Evolutionary conservation across 2,888 invertebrate species (phyloP).

Genomic region (Neoscelio sp.): DNA sequence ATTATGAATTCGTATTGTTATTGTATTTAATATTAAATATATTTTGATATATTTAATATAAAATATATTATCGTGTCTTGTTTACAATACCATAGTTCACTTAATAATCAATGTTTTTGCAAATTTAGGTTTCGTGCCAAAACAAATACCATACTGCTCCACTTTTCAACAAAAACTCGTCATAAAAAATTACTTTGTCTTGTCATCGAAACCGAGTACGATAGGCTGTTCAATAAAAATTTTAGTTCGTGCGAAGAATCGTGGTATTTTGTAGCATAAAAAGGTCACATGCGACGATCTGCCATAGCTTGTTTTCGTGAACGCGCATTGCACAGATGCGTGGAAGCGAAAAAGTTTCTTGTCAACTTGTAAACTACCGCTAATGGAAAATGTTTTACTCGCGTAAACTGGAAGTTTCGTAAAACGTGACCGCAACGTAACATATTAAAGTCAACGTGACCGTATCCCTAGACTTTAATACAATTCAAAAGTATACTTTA

Average conservation of each 20-base stretch:
- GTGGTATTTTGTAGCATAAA: slow-evolving; percentile 38
- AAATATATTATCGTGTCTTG: too few species aligned
- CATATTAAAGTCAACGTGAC: slow-evolving; percentile 55
- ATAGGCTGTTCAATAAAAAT: slow-evolving; percentile 39
- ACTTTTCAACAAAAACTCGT: slow-evolving; percentile 9
- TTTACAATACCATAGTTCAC: too few species aligned
- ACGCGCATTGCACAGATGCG: slow-evolving; percentile 59
- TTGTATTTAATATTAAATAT: too few species aligned
- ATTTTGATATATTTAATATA: too few species aligned
- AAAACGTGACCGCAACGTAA: slow-evolving; percentile 53
- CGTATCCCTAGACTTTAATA: slow-evolving; percentile 37
- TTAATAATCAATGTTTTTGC: too few species aligned
- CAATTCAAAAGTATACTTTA: slow-evolving; percentile 29
- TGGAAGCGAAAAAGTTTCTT: slow-evolving; percentile 68
- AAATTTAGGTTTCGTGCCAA: too few species aligned
- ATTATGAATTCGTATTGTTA: too few species aligned
- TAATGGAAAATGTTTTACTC: slow-evolving; percentile 69
- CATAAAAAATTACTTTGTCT: slow-evolving; percentile 35
- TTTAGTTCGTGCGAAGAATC: slow-evolving; percentile 29
- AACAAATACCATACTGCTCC: not conserved
- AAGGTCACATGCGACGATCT: slow-evolving; percentile 43
- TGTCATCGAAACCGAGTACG: slow-evolving; percentile 24
- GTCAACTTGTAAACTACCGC: slow-evolving; percentile 67
- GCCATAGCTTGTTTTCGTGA: slow-evolving; percentile 53
- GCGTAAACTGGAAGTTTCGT: slow-evolving; percentile 62